Conservation (phyloP, 2,113 vertebrate genomes). For the Aleadryas rufinucha region DNA sequence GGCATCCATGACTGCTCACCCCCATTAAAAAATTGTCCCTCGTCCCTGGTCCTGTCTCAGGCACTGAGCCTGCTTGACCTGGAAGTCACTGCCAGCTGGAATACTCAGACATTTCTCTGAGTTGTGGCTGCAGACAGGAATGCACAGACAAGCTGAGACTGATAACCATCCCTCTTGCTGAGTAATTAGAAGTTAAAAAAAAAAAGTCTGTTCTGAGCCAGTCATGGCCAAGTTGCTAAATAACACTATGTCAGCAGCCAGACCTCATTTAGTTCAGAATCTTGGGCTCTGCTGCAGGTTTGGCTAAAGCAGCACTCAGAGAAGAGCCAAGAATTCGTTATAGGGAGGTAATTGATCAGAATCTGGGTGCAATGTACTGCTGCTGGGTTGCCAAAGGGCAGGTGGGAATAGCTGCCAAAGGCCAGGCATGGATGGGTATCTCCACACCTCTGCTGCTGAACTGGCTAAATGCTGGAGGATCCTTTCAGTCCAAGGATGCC, state of each 20-base stretch:
- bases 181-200: not conserved
- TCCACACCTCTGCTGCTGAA: not conserved
- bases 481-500: not conserved
- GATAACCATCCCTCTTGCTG: not conserved
- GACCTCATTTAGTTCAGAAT: not conserved
- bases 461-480: not conserved
- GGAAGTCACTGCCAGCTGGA: not conserved
- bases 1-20: not conserved
- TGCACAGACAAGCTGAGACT: not conserved
- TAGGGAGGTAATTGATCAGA: conserved; percentile 15
- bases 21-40: not conserved
- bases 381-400: not conserved
- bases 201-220: not conserved
- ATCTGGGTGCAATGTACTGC: not conserved
- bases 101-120: not conserved
- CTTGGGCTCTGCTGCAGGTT: not conserved
- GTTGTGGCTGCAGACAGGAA: not conserved
- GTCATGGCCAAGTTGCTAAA: not conserved
- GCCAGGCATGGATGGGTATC: not conserved
- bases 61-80: not conserved
- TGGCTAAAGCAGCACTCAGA: conserved; percentile 19
- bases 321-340: conserved; percentile 12
- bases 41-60: not conserved
- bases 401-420: not conserved
- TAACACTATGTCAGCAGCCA: accelerated